These are phyloP conservation scores for Parasteatoda tepidariorum DNA, from an alignment of 1,140 invertebrate species.

Conservation along the genomic window DNA sequence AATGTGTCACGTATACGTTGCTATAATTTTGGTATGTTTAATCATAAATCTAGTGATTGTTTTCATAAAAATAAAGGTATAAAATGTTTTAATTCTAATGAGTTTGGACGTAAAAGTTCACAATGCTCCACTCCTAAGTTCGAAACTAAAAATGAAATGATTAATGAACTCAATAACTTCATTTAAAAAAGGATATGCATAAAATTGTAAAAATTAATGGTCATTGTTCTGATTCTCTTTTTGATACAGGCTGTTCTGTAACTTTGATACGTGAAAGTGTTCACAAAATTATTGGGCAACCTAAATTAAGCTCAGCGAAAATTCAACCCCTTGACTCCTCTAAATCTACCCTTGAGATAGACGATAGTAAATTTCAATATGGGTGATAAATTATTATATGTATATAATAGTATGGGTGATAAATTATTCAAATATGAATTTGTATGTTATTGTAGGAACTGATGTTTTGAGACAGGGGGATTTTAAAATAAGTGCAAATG, in stretches of 20 bases:
- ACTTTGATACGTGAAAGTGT: not conserved
- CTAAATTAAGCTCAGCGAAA: not conserved
- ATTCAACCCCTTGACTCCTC: not conserved
- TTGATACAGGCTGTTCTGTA: not conserved
- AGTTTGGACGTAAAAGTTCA: not conserved
- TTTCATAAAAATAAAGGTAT: conserved; percentile 3
- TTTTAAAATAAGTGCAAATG: not conserved
- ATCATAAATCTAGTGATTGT: not conserved
- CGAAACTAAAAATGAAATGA: no score
- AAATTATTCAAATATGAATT: not conserved
- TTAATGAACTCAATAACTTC: no score
- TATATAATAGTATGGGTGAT: not conserved
- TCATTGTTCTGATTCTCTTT: not conserved
- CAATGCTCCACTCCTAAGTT: no score
- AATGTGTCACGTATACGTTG: not conserved
- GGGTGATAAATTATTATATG: no score
- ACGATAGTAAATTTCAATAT: not conserved
- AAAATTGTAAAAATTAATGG: not conserved
- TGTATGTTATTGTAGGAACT: not conserved
- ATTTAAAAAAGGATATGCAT: not conserved
- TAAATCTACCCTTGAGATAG: not conserved
- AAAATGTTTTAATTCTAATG: not conserved
- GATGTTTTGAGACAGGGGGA: not conserved
- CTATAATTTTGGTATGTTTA: not conserved
- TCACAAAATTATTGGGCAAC: not conserved